phyloP scores from a whole-genome alignment of 1,140 invertebrate genomes.

The Limonius californicus region DNA sequence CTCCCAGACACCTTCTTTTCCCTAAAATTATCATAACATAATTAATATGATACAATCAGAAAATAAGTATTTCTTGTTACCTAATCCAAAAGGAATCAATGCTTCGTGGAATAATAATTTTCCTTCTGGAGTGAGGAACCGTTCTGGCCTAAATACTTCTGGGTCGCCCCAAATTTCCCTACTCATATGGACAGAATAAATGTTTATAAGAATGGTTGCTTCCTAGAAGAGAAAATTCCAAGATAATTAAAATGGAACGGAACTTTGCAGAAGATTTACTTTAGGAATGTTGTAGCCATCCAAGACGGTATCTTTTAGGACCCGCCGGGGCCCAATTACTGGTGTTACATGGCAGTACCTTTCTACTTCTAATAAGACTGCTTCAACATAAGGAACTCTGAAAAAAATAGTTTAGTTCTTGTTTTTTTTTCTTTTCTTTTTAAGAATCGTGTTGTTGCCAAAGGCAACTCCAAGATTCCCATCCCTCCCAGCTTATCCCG shows the following conservation, averaged over 20 bases:
- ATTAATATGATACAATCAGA: neutral
- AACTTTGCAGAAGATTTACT: constrained; percentile 33
- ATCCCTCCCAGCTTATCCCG: too few relatives aligned
- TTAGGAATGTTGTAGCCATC: constrained; percentile 65
- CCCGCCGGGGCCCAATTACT: constrained; percentile 64
- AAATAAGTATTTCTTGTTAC: constrained; percentile 52
- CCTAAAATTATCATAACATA: constrained; percentile 47
- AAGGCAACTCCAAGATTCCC: too few relatives aligned
- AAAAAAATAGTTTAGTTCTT: constrained; percentile 29
- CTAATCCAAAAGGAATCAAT: constrained; percentile 66
- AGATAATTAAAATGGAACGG: constrained; percentile 50
- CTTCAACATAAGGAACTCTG: constrained; percentile 59
- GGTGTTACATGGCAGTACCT: constrained; percentile 57
- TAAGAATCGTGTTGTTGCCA: too few relatives aligned
- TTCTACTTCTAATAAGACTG: constrained; percentile 58
- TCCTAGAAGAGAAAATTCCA: constrained; percentile 56
- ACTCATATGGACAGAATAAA: constrained; percentile 67
- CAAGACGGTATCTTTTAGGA: constrained; percentile 55
- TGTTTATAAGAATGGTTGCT: constrained; percentile 63
- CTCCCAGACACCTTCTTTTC: constrained; percentile 59
- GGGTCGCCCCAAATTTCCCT: constrained; percentile 64
- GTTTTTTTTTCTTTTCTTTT: constrained; percentile 3
- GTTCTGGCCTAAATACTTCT: constrained; percentile 63
- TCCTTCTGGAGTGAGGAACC: constrained; percentile 64
- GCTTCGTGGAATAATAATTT: constrained; percentile 54